A percentile compares a stretch with the other conserved stretches of the same genome.
Conservation (phyloP, 2,113 vertebrate genomes). For the Macquaria australasica region DNA sequence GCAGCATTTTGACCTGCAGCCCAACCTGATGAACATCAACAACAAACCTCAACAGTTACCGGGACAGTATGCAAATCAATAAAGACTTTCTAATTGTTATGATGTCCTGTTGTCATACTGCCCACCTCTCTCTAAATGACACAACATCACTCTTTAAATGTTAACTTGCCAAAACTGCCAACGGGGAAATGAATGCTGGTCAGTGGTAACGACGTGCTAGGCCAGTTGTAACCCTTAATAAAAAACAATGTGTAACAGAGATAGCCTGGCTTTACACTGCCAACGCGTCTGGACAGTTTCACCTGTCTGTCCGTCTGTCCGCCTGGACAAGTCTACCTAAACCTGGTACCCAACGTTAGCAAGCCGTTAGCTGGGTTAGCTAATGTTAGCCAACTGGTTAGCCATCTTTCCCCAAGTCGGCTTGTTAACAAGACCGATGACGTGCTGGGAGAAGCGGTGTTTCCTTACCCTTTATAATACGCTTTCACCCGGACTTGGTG, state of each 20-base stretch:
- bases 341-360: constrained; percentile 64
- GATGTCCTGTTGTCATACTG: neutral
- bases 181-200: neutral
- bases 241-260: constrained; percentile 1
- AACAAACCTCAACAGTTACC: neutral
- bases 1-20: neutral
- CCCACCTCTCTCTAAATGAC: neutral
- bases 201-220: neutral
- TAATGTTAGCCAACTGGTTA: constrained; percentile 65
- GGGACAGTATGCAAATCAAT: neutral
- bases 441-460: neutral
- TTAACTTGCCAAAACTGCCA: neutral
- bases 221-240: neutral
- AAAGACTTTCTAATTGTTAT: neutral
- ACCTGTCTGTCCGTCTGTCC: constrained; percentile 48
- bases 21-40: neutral
- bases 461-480: constrained; percentile 93
- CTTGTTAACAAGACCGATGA: neutral
- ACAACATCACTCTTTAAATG: neutral
- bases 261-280: neutral
- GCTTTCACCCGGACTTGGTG: constrained; percentile 93
- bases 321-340: constrained; percentile 63
- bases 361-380: constrained; percentile 57
- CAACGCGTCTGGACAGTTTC: constrained; percentile 60
- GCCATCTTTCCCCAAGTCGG: constrained; percentile 3